Evolutionary conservation across 1,140 invertebrate species (phyloP).

Genomic region (Gonatopus flavifemur): DNA sequence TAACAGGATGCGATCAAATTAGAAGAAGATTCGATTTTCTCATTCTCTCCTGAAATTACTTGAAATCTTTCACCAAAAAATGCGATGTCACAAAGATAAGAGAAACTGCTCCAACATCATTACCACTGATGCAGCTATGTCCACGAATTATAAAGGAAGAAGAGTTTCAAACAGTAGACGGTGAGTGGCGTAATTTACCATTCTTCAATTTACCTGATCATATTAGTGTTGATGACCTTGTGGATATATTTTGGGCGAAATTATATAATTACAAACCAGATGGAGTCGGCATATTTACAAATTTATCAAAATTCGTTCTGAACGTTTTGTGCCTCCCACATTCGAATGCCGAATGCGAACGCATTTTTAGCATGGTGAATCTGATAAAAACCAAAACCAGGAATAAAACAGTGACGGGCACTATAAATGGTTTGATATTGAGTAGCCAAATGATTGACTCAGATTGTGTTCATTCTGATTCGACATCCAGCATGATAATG

Average conservation of each 20-base stretch:
- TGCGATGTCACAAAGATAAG: constrained; percentile 13
- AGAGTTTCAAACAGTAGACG: constrained; percentile 15
- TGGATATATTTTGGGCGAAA: constrained; percentile 21
- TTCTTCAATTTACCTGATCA: constrained; percentile 12
- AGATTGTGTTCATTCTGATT: no score
- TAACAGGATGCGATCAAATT: constrained; percentile 10
- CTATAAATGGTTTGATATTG: background rate
- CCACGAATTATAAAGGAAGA: constrained; percentile 13
- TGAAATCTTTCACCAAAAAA: constrained; percentile 5
- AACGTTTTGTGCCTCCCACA: constrained; percentile 19
- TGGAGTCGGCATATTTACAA: constrained; percentile 15
- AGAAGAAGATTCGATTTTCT: constrained; percentile 17
- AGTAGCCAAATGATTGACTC: no score
- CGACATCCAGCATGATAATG: no score
- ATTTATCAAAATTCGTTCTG: constrained; percentile 20
- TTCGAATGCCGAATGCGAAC: no score
- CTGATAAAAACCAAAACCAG: background rate
- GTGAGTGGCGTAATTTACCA: constrained; percentile 19
- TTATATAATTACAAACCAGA: constrained; percentile 12
- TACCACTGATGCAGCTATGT: constrained; percentile 15
- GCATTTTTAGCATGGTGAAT: constrained; percentile 6
- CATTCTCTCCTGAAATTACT: constrained; percentile 15
- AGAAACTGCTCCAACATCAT: constrained; percentile 6
- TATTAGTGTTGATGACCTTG: constrained; percentile 8
- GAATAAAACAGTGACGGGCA: background rate